These are phyloP conservation scores for Bambusicola thoracicus DNA, from an alignment of 2,113 vertebrate genomes.

Conservation along the genomic window DNA sequence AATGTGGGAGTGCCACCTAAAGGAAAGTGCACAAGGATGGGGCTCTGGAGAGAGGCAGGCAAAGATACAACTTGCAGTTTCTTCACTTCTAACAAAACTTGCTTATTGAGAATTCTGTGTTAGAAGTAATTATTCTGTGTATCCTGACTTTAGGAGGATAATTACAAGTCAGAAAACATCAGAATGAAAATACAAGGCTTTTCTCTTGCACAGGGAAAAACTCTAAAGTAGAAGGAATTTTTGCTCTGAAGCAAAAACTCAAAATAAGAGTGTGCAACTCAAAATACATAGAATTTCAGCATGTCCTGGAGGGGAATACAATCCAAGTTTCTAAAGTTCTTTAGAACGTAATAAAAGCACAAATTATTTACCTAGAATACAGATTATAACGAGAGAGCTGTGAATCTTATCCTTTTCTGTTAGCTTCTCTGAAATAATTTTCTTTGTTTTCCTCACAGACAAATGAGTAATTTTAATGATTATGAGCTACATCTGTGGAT, in stretches of 20 bases:
- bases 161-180: slow-evolving; percentile 5
- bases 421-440: slow-evolving; percentile 27
- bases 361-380: slow-evolving; percentile 48
- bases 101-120: background rate
- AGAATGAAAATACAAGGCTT: background rate
- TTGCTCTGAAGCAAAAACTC: slow-evolving; percentile 35
- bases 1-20: slow-evolving; percentile 56
- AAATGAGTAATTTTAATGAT: slow-evolving; percentile 51
- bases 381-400: slow-evolving; percentile 3
- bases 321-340: background rate
- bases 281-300: background rate
- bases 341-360: slow-evolving; percentile 21
- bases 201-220: background rate
- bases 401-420: slow-evolving; percentile 27
- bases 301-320: background rate
- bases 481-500: slow-evolving; percentile 28
- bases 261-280: background rate
- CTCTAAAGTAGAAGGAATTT: slow-evolving; percentile 28
- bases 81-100: slow-evolving; percentile 21
- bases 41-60: background rate
- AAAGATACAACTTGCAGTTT: background rate
- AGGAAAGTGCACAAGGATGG: slow-evolving; percentile 6
- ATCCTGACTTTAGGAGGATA: slow-evolving; percentile 25
- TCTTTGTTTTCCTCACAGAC: slow-evolving; percentile 32
- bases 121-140: slow-evolving; percentile 25